Evolutionary conservation across 2,797 vertebrate species (phyloP), one percentile per base, ranked within the genome.

Genomic region (Lagorchestes hirsutus): DNA sequence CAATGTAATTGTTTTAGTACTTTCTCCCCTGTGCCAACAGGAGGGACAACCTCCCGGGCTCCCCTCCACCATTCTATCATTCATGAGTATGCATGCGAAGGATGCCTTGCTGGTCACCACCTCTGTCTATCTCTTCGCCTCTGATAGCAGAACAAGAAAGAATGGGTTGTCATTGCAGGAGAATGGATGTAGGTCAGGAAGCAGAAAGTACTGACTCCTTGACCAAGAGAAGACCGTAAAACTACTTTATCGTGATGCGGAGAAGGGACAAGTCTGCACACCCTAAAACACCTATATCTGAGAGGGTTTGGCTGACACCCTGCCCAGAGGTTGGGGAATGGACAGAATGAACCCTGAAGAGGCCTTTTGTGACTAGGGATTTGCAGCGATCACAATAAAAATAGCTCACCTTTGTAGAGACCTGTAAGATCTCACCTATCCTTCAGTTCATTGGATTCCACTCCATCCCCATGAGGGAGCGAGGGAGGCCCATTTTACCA

Each of bases 1-100:
- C 91, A 95, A 92, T 98, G 95, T 97, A 98, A 97, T 95, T 93
- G 92, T 31, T 50, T 54, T 91, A 97, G 93, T 95, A 95, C 22
- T 95, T 87, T 93, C 95, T 95, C 95, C 95, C 95, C 96, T 95
- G 1, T 24, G 0, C 50, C 24, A 11, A 12, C 11, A 3, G 55
- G n/a, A 90, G 55, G 92, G 62, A 54, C 91, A 94, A 2, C 24
- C 11, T 14, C 58, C 1, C 0, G 0, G 1, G 56, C 94, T 58
- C 62, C 93, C 28, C 95, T 93, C 95, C 62, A 3, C 29, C 90
- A 13, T 57, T 93, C 95, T 58, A 4, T 27, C 87, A 4, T 55
- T 50, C 92, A 50, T 55, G 52, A 93, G 92, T 27, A 59, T 59
- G 87, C 40, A 13, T 4, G 56, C 6, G 46, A 16, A 90, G 5